Conservation (phyloP, 2,113 vertebrate species). For the Tonatia bakeri region DNA sequence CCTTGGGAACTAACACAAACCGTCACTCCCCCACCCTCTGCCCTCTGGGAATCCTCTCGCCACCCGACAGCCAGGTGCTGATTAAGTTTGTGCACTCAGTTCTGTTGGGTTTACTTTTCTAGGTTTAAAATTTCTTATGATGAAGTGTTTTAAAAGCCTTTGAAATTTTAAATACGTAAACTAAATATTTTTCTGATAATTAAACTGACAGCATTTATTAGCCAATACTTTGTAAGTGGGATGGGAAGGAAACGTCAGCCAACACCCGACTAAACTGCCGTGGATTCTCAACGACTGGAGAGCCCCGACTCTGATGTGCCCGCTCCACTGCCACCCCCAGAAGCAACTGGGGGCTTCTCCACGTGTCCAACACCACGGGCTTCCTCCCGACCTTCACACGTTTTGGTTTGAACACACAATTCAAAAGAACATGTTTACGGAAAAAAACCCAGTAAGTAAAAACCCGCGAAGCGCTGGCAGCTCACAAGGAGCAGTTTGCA, state of each 20-base stretch:
- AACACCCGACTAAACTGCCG: not conserved
- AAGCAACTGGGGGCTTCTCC: not conserved
- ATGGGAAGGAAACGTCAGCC: not conserved
- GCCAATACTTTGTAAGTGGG: not conserved
- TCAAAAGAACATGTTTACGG: not conserved
- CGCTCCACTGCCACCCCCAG: not conserved
- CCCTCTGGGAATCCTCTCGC: accelerated
- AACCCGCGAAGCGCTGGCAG: not conserved
- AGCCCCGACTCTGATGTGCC: not conserved
- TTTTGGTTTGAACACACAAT: not conserved
- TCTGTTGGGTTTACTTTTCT: not conserved
- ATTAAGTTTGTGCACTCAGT: not conserved
- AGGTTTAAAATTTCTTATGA: not conserved
- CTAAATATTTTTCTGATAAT: not conserved
- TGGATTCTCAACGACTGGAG: not conserved
- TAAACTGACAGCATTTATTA: not conserved
- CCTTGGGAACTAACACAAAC: too few relatives aligned
- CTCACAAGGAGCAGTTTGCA: not conserved
- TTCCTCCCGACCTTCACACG: not conserved
- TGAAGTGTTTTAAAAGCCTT: not conserved
- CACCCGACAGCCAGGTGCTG: not conserved
- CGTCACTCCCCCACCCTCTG: too few relatives aligned
- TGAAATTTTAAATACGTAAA: not conserved
- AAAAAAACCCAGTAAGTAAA: not conserved
- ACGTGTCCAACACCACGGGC: not conserved